These are phyloP conservation scores for Pseudocheirus occidentalis DNA, from an alignment of 2,797 vertebrate genomes.

Conservation along the genomic window DNA sequence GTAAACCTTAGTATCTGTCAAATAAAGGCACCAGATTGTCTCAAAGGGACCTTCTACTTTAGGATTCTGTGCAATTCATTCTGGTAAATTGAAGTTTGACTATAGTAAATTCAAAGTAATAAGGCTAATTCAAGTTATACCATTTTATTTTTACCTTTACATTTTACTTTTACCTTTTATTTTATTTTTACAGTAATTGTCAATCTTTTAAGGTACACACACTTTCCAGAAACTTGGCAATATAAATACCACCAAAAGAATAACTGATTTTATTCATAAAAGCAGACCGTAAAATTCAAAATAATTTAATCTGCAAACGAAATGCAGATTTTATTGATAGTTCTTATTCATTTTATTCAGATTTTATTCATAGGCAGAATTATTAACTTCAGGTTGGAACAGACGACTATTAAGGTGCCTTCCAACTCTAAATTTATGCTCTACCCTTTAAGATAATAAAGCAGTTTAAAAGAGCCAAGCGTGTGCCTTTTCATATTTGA, in stretches of 20 bases:
- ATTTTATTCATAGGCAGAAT: not conserved
- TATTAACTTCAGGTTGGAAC: not conserved
- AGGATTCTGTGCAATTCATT: not conserved
- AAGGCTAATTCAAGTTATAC: not conserved
- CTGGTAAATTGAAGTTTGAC: not conserved
- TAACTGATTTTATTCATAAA: not conserved
- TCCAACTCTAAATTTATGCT: conserved; percentile 49
- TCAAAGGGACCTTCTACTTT: not conserved
- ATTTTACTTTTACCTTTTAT: not conserved
- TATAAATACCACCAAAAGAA: not conserved
- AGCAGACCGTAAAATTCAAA: not conserved
- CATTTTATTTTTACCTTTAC: not conserved
- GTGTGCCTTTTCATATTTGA: not conserved
- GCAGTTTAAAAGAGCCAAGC: conserved; percentile 9
- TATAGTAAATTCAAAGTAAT: not conserved
- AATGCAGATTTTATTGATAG: conserved; percentile 23
- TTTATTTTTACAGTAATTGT: no score
- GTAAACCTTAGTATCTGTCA: not conserved
- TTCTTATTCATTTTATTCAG: not conserved
- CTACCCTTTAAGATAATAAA: conserved; percentile 41
- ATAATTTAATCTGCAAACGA: conserved; percentile 19
- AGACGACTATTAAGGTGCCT: not conserved
- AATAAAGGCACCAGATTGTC: not conserved
- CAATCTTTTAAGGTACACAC: not conserved
- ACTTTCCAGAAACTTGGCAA: not conserved